These are phyloP conservation scores for Conomelus anceps DNA, from an alignment of 2,888 invertebrate species.

Conservation along the genomic window DNA sequence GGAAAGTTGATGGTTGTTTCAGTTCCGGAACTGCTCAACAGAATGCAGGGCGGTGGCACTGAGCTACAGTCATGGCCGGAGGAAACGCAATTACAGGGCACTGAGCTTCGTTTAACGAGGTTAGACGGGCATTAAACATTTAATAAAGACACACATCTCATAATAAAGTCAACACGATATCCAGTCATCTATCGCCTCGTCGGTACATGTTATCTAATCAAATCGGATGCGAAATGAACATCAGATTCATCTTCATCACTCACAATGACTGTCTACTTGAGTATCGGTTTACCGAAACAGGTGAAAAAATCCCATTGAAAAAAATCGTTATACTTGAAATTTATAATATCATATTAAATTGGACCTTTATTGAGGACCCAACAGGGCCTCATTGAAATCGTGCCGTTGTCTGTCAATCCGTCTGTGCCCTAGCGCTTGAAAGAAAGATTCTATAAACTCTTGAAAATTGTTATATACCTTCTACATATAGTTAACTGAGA, in stretches of 20 bases:
- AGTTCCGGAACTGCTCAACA: background rate
- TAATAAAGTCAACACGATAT: background rate
- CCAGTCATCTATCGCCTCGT: background rate
- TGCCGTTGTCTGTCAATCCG: too few species aligned
- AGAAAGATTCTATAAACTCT: too few species aligned
- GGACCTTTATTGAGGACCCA: too few species aligned
- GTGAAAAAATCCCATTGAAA: too few species aligned
- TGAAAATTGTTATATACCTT: too few species aligned
- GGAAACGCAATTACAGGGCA: background rate
- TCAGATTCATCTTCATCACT: background rate
- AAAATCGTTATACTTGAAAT: too few species aligned
- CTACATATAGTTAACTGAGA: too few species aligned
- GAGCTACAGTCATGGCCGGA: background rate
- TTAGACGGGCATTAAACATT: background rate
- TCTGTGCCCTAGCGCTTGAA: too few species aligned
- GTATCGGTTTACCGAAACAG: too few species aligned
- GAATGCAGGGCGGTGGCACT: background rate
- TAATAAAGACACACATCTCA: background rate
- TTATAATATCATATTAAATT: too few species aligned
- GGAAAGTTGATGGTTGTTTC: background rate
- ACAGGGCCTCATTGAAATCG: too few species aligned
- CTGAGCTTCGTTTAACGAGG: background rate
- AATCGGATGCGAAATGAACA: background rate
- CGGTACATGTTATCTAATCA: background rate
- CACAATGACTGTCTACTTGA: too few species aligned